Base-by-base conservation (phyloP, 2,797 vertebrate genomes). In the Pangasius djambal region DNA sequence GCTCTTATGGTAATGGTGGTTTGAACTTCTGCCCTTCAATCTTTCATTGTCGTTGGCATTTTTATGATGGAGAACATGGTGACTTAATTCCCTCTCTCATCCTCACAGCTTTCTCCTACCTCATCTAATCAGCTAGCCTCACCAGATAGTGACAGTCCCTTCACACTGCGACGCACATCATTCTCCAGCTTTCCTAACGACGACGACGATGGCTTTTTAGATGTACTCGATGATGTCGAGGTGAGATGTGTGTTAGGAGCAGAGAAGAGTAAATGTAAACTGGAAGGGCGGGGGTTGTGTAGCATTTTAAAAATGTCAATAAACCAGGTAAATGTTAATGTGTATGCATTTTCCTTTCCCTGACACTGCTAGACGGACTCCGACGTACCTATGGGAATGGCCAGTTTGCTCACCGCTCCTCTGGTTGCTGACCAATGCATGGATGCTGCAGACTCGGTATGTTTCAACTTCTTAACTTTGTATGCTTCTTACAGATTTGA, bases 181-280 rank as follows among this genome's bases (percentile, higher is more conserved):
- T 92, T 94, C 78, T 91, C 95, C 2, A 93, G 94, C 5, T 93
- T 95, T 0, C 93, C 95, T 0, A 88, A 92, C 7, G 97, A 97
- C 0, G 97, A 97, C 0, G 97, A 99, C 0, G 98, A 99, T 37
- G 97, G 97, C 50, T 98, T 99, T 90, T 94, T 98, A 90, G 97
- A 97, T 0, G 95, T 96, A 6, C 92, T 97, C 15, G 97, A 98
- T 20, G 97, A 97, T 86, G 93, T 97, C 50, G 90, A 96, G 94
- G 96, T 95, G 69, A 89, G 91, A 20, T 28, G 9, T 83, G 34
- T 31, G 3, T 74, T 31, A 13, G 28, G 16, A 40, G 6, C 15
- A 78, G 44, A 55, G 7, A 20, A 50, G 40, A 18, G 6, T 9
- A 10, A 61, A 61, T 82, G 25, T n/a, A 8, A 16, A 28, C 6